Evolutionary conservation across 2,797 vertebrate genomes (phyloP).

Genomic region (Tenualosa ilisha): DNA sequence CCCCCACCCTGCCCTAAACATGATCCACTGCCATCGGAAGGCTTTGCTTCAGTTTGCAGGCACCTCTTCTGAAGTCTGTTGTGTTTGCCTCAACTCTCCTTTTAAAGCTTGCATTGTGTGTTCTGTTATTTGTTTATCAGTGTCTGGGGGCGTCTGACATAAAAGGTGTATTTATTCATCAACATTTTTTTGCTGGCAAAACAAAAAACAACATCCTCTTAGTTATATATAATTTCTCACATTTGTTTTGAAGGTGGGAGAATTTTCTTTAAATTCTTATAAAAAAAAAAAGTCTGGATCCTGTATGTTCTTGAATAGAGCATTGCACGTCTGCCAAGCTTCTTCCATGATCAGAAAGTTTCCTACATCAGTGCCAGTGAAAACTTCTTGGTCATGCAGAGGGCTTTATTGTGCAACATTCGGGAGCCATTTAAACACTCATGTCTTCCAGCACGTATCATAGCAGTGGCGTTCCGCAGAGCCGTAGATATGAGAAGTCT

Average conservation of each 20-base stretch:
- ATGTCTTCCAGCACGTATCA: background rate
- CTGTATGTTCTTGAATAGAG: background rate
- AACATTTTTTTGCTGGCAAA: background rate
- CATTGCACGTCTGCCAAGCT: background rate
- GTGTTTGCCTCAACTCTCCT: background rate
- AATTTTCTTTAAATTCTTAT: background rate
- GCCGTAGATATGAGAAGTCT: background rate
- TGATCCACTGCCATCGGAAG: slow-evolving; percentile 74
- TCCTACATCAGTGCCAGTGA: slow-evolving; percentile 12
- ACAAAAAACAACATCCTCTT: background rate
- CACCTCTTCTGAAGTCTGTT: background rate
- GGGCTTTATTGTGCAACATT: background rate
- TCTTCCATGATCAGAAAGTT: too few relatives aligned
- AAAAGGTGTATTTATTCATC: background rate
- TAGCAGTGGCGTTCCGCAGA: background rate
- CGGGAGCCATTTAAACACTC: background rate
- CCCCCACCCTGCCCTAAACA: slow-evolving; percentile 75
- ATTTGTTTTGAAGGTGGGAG: background rate
- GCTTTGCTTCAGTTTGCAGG: slow-evolving; percentile 48
- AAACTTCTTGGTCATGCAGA: background rate
- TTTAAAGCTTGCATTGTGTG: background rate
- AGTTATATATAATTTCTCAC: background rate
- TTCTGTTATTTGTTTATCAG: background rate
- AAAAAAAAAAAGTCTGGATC: background rate
- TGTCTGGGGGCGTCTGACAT: background rate